These are phyloP conservation scores for Andrena dorsata DNA, from an alignment of 2,888 invertebrate species.

Conservation along the genomic window DNA sequence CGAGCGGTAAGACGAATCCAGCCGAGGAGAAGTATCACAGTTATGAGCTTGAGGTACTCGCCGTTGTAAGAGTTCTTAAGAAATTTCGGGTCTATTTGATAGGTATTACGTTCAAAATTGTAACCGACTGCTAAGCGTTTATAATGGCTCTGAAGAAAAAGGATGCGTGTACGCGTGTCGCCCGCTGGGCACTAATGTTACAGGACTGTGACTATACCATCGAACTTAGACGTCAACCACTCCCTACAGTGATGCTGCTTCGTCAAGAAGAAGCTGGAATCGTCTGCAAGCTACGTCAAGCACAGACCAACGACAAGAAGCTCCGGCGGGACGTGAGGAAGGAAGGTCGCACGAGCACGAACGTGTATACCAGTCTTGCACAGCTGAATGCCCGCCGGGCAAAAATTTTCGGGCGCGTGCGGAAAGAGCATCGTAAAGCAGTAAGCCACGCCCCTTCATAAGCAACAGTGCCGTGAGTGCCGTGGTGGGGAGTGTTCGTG, in stretches of 20 bases:
- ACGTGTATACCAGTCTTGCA: no score
- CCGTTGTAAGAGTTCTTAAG: constrained; percentile 17
- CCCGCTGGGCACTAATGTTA: background rate
- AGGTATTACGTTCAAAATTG: constrained; percentile 10
- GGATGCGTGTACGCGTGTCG: background rate
- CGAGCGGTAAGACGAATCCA: constrained; percentile 66
- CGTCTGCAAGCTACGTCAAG: background rate
- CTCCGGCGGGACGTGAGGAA: background rate
- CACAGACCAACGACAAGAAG: background rate
- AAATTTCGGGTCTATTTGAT: constrained; percentile 18
- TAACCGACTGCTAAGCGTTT: constrained; percentile 53
- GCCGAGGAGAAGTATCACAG: constrained; percentile 58
- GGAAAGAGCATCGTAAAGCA: no score
- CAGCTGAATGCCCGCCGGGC: no score
- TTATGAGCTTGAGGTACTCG: constrained; percentile 32
- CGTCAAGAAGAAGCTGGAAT: background rate
- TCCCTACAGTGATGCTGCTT: background rate
- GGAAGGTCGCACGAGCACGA: background rate
- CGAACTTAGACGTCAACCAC: background rate
- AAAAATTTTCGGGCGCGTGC: no score
- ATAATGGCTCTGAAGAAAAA: background rate
- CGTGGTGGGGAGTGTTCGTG: no score
- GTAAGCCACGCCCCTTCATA: no score
- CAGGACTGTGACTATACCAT: background rate
- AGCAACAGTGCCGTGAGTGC: no score